Percentiles rank a stretch among this genome's conserved stretches.
Evolutionary conservation across 2,113 vertebrate species (phyloP).

Genomic region (Corydoras sp.): DNA sequence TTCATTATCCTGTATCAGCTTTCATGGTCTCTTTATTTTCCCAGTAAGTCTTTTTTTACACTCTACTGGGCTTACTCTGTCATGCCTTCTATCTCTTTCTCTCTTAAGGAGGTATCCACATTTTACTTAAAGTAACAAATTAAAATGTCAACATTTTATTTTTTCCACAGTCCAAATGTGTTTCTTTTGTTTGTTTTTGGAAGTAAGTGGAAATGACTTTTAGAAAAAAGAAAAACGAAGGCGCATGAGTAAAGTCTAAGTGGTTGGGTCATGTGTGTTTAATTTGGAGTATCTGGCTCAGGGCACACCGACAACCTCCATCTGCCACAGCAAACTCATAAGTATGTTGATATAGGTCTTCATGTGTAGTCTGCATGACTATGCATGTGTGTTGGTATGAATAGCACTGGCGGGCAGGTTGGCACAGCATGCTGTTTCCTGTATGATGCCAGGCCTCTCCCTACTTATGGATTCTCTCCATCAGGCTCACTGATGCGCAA

Average conservation of each 20-base stretch:
- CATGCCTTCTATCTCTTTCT: not conserved
- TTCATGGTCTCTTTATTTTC: not conserved
- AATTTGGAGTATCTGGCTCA: constrained; percentile 62
- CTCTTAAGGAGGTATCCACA: not conserved
- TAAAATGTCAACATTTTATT: not conserved
- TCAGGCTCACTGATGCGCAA: constrained; percentile 39
- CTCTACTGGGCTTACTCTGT: not conserved
- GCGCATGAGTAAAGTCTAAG: not conserved
- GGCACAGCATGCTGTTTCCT: constrained; percentile 41
- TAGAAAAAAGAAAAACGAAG: constrained; percentile 28
- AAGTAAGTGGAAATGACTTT: constrained; percentile 54
- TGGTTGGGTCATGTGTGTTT: constrained; percentile 51
- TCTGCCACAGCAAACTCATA: constrained; percentile 53
- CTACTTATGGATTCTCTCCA: constrained; percentile 36
- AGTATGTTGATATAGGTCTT: constrained; percentile 23
- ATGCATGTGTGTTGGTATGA: constrained; percentile 39
- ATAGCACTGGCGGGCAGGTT: constrained; percentile 36
- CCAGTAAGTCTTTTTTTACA: not conserved
- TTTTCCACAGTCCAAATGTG: constrained; percentile 41
- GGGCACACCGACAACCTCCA: constrained; percentile 64
- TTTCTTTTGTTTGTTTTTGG: constrained; percentile 53
- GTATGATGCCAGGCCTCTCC: constrained; percentile 39
- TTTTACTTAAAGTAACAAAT: not conserved
- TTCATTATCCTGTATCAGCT: constrained; percentile 13
- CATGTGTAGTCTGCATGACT: constrained; percentile 3